A percentile compares a stretch with the other conserved stretches of the same genome.
Evolutionary conservation across 2,797 vertebrate species (phyloP).

Genomic region (Cynodonichthys magdalenae): DNA sequence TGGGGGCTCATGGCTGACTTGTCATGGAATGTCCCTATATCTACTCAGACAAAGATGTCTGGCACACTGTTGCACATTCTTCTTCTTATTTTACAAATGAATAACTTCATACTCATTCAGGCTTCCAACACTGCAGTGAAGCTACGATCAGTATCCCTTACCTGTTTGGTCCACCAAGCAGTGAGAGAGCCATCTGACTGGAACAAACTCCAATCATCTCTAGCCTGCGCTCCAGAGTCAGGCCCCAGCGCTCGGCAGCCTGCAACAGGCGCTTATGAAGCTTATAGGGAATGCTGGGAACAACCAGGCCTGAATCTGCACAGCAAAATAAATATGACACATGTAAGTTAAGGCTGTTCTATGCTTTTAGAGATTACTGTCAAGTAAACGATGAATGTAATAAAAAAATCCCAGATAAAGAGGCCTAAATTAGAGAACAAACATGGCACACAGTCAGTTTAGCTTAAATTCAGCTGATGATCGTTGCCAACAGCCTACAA

Average conservation of each 20-base stretch:
- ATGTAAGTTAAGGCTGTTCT: background rate
- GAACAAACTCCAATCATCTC: conserved; percentile 91
- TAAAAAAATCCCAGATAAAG: too few species aligned
- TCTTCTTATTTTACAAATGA: conserved; percentile 10
- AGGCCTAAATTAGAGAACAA: background rate
- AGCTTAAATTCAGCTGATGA: background rate
- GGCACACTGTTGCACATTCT: background rate
- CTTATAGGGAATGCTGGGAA: conserved; percentile 89
- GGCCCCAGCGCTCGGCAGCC: conserved; percentile 86
- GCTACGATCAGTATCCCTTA: conserved; percentile 49
- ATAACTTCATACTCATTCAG: background rate
- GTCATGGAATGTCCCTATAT: background rate
- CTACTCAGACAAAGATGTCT: conserved; percentile 16
- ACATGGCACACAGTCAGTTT: too few species aligned
- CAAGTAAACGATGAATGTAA: too few species aligned
- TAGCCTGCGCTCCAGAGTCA: conserved; percentile 87
- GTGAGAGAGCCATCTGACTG: conserved; percentile 92
- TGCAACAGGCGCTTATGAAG: conserved; percentile 88
- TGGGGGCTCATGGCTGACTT: background rate
- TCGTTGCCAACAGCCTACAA: conserved; percentile 1
- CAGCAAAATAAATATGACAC: conserved; percentile 7
- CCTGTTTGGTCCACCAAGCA: conserved; percentile 95
- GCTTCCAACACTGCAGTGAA: background rate
- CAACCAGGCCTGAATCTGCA: conserved; percentile 86
- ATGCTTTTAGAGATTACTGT: too few species aligned